Evolutionary conservation across 2,797 vertebrate species (phyloP).

Genomic region (Dipus sagitta): DNA sequence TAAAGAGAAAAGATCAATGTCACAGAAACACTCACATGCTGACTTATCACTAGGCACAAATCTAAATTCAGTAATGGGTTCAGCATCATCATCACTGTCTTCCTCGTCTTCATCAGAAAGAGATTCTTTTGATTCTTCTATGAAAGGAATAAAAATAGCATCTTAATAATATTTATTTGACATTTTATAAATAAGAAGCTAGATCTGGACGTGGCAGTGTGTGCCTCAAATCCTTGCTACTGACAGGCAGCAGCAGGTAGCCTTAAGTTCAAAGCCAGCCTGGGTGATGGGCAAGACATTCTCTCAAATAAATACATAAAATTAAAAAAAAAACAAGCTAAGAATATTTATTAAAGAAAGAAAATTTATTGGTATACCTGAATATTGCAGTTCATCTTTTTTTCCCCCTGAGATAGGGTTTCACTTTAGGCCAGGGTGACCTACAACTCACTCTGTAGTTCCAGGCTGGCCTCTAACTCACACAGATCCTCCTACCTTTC

Average conservation of each 20-base stretch:
- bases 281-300: too few relatives aligned
- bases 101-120: slow-evolving; percentile 89
- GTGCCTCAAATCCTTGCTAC: not conserved
- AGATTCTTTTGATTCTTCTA: slow-evolving; percentile 90
- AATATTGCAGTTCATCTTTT: not conserved
- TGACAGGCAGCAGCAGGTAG: not conserved
- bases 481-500: too few relatives aligned
- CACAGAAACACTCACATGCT: slow-evolving; percentile 89
- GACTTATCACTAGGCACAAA: slow-evolving; percentile 96
- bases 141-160: slow-evolving; percentile 61
- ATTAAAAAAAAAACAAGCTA: not conserved
- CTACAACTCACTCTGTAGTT: too few relatives aligned
- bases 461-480: not conserved
- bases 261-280: too few relatives aligned
- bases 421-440: too few relatives aligned
- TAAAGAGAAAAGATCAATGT: not conserved
- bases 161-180: not conserved
- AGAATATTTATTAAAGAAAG: slow-evolving; percentile 33
- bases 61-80: slow-evolving; percentile 94
- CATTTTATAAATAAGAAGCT: slow-evolving; percentile 27
- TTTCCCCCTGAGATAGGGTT: too few relatives aligned
- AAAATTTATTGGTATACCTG: slow-evolving; percentile 34
- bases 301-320: not conserved
- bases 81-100: slow-evolving; percentile 89
- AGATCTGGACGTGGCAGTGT: not conserved